phyloP scores from a whole-genome alignment of 1,140 invertebrate species.

The Tetraneura akinire region DNA sequence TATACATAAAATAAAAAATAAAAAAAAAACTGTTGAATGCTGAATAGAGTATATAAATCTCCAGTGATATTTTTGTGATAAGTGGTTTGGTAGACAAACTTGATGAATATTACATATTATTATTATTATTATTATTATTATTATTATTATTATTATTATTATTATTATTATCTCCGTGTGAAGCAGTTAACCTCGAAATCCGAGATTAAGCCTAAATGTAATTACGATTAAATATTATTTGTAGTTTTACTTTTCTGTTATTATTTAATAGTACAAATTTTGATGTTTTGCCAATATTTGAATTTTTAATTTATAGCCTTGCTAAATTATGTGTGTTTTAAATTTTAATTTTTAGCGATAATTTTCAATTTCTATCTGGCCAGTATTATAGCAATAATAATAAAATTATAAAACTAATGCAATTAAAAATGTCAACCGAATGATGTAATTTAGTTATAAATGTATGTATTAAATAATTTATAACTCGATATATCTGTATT shows the following conservation, averaged over 20 bases:
- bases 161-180: background rate
- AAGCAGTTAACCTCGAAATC: constrained; percentile 44
- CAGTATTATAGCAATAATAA: background rate
- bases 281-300: constrained; percentile 9
- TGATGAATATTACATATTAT: background rate
- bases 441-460: background rate
- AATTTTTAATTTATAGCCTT: constrained; percentile 18
- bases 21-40: background rate
- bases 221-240: constrained; percentile 9
- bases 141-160: too few species aligned
- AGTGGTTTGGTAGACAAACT: background rate
- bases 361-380: background rate
- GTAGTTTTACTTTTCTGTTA: background rate
- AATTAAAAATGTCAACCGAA: background rate
- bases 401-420: too few species aligned
- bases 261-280: background rate
- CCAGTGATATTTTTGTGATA: background rate
- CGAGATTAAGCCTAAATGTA: constrained; percentile 38
- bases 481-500: background rate
- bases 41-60: too few species aligned
- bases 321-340: background rate
- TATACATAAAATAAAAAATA: too few species aligned
- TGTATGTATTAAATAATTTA: background rate
- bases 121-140: too few species aligned
- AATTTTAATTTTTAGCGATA: background rate